Evolutionary conservation across 2,113 vertebrate genomes (phyloP), one percentile per base, ranked within the genome.

Genomic region (Pterophyllum scalare): DNA sequence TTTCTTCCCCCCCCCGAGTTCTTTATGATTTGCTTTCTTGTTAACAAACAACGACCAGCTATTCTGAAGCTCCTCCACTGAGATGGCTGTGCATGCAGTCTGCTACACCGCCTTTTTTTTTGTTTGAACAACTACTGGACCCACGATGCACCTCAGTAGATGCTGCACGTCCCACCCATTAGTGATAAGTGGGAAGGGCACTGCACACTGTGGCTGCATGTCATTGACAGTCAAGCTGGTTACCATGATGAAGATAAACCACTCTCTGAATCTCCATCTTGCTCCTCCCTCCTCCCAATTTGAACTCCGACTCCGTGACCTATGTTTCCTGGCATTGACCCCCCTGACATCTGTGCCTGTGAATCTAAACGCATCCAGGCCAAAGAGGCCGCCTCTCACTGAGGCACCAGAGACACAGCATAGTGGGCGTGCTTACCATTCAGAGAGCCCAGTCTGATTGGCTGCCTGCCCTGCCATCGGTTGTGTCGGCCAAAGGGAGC

Each of bases 331-430:
- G 93, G 79, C 87, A 83, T 90, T 85, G 91, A 88, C 86, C 77
- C 77, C 60, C 65, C 79, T 58, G 75, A 88, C 84, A 72, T 54
- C 89, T 65, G 52, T 81, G 35, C 64, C 86, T 81, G 31, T 77
- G 31, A 89, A 31, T 89, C 84, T 85, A 83, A 85, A 84, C 72
- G 59, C 95, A 93, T 95, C 96, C 96, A 97, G 97, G 96, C 97
- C 97, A 97, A 94, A 97, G 96, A 96, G 96, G 96, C 97, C 96
- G 91, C 96, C 96, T 97, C 96, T 95, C 95, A 95, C 96, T 95
- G 96, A 97, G 97, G 96, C 97, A 97, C 94, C 98, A 98, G 96
- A 97, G 98, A 95, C 98, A 99, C 98, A 98, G 97, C 97, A 96
- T 99, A 96, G 97, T 96, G 95, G 98, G 98, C 94, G 97, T 97